Evolutionary conservation across 2,888 invertebrate genomes (phyloP), one percentile per base, ranked within the genome.

Genomic region (Maniola hyperantus): DNA sequence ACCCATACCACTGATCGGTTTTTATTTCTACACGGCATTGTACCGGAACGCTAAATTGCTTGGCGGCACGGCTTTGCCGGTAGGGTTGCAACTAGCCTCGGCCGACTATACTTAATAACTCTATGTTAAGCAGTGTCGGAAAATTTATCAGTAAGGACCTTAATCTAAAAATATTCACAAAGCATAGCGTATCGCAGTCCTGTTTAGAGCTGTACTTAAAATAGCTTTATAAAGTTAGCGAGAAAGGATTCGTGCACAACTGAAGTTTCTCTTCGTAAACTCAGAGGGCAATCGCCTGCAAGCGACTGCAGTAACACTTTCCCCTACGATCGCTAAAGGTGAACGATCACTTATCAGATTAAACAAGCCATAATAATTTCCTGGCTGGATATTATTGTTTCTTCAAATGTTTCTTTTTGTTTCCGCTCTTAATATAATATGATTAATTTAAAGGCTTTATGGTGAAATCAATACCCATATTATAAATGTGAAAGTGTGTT

Each of bases 201-300:
- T 36, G 36, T 55, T 55, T 36, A 18, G 18, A 55, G 11, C 54
- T 39, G 55, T 55, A 18, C 15, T 39, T 55, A 55, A 53, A 48
- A 36, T 36, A 55, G 55, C 55, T 55, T 26, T 55, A 36, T 36
- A 33, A 63, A 66, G 57, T 65, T 58, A 48, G 60, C 48, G 53
- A 59, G 33, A 63, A 64, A 64, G 66, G 57, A 66, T 39, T 66
- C 61, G 65, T 68, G 67, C 64, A 62, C 57, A 54, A 53, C 48
- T 39, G 42, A 66, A 69, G 64, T 69, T 67, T 65, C 64, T 67
- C 54, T 48, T 64, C 20, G 42, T 51, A 39, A 68, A 58, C 64
- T 68, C 36, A 51, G 61, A 65, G 63, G 67, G 62, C 70, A 65
- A 61, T 64, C 63, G 65, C 63, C 65, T 60, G 39, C 65, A 65